Evolutionary conservation across 2,113 vertebrate genomes (phyloP).

Genomic region (Chionodraco myersi): DNA sequence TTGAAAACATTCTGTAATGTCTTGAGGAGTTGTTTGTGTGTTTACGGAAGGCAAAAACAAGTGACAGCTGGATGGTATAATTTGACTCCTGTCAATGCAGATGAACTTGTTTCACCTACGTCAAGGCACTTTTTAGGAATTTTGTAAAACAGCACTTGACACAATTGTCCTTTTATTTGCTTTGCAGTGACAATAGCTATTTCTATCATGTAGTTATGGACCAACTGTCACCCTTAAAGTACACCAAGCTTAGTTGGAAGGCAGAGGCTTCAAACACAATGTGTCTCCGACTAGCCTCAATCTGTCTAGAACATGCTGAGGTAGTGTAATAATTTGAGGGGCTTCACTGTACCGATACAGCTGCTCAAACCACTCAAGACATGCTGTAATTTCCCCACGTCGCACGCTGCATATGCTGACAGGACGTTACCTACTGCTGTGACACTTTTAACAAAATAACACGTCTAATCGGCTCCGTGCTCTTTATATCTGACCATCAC

Average conservation of each 20-base stretch:
- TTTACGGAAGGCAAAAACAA: slow-evolving; percentile 35
- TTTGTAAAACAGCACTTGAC: background rate
- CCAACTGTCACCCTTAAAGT: slow-evolving; percentile 38
- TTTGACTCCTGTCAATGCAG: background rate
- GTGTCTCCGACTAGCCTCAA: slow-evolving; percentile 48
- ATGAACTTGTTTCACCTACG: slow-evolving; percentile 19
- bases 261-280: slow-evolving; percentile 42
- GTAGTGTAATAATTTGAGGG: slow-evolving; percentile 16
- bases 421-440: slow-evolving; percentile 34
- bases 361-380: slow-evolving; percentile 51
- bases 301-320: slow-evolving; percentile 60
- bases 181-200: background rate
- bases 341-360: slow-evolving; percentile 36
- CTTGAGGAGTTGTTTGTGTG: slow-evolving; percentile 25
- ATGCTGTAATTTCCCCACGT: slow-evolving; percentile 37
- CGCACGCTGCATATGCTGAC: slow-evolving; percentile 32
- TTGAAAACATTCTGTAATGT: slow-evolving; percentile 19
- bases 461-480: slow-evolving; percentile 14
- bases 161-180: background rate
- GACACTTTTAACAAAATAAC: slow-evolving; percentile 37
- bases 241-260: slow-evolving; percentile 21
- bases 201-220: slow-evolving; percentile 13
- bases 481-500: slow-evolving; percentile 24
- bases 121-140: background rate
- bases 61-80: slow-evolving; percentile 7